Evolutionary conservation across 2,113 vertebrate genomes (phyloP).

Genomic region (Nibea coibor): DNA sequence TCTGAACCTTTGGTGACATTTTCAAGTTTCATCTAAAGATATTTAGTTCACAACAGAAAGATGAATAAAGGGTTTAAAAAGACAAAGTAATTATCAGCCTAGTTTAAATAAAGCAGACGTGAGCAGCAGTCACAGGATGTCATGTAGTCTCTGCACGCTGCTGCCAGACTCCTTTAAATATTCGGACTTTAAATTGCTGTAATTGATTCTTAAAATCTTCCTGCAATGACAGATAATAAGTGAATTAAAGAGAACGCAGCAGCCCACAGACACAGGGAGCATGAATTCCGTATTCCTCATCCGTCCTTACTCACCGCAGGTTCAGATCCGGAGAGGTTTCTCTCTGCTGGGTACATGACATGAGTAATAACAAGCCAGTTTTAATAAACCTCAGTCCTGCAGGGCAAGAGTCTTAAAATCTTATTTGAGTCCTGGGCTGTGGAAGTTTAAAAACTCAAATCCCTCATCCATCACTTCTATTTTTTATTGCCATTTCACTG

Average conservation of each 20-base stretch:
- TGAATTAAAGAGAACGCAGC: not conserved
- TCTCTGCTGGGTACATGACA: not conserved
- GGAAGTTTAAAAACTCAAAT: constrained; percentile 20
- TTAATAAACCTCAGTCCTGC: constrained; percentile 34
- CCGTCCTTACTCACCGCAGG: constrained; percentile 9
- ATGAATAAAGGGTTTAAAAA: not conserved
- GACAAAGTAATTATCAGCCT: not conserved
- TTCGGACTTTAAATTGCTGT: not conserved
- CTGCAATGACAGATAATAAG: not conserved
- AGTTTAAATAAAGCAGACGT: not conserved
- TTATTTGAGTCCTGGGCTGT: not conserved
- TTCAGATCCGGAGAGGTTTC: not conserved
- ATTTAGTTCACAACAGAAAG: too few species aligned
- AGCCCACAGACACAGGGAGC: not conserved
- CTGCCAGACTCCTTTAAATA: not conserved
- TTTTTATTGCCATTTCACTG: not conserved
- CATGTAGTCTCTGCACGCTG: not conserved
- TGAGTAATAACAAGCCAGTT: constrained; percentile 28
- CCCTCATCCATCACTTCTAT: not conserved
- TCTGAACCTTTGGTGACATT: too few species aligned
- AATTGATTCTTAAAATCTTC: not conserved
- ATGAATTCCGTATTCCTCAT: constrained; percentile 28
- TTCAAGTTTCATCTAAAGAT: too few species aligned
- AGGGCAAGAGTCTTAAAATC: not conserved
- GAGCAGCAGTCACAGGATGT: not conserved